Evolutionary conservation across 1,140 invertebrate genomes (phyloP).

Genomic region (Brachionus paranguensis): DNA sequence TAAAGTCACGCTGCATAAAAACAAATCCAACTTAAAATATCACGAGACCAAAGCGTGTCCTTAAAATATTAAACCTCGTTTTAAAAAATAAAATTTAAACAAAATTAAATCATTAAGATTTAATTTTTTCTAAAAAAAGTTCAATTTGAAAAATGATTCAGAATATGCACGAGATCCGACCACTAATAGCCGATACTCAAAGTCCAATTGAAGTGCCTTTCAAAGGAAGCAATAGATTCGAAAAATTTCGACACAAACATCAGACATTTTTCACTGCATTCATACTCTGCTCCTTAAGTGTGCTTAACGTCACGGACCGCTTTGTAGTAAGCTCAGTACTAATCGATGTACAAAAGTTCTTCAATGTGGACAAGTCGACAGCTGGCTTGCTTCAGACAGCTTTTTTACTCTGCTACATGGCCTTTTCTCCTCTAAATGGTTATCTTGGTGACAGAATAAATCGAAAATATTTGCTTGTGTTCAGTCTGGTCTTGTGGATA

Average conservation of each 20-base stretch:
- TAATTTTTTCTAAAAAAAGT: neutral
- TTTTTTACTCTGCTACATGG: conserved; percentile 33
- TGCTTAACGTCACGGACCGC: conserved; percentile 35
- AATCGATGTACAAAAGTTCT: conserved; percentile 24
- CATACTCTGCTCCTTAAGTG: neutral
- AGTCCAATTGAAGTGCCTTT: neutral
- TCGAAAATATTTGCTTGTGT: conserved; percentile 34
- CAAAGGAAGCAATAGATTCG: neutral
- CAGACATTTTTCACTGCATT: conserved; percentile 24
- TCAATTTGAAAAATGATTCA: neutral
- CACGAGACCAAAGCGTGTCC: neutral
- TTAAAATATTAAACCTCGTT: neutral
- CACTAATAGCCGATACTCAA: neutral
- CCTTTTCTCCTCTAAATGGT: conserved; percentile 29
- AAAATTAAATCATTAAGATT: neutral
- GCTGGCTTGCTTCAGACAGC: conserved; percentile 35
- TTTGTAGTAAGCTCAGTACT: conserved; percentile 33
- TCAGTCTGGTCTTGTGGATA: conserved; percentile 20
- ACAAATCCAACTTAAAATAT: neutral
- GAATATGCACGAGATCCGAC: neutral
- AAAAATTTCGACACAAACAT: conserved; percentile 15
- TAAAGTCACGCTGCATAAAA: neutral
- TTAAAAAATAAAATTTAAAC: neutral
- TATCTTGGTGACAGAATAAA: conserved; percentile 40
- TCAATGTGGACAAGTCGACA: conserved; percentile 28